Percentiles rank a stretch among this genome's conserved stretches.
These are phyloP conservation scores for Apis florea DNA, from an alignment of 1,140 invertebrate genomes.

Conservation along the genomic window DNA sequence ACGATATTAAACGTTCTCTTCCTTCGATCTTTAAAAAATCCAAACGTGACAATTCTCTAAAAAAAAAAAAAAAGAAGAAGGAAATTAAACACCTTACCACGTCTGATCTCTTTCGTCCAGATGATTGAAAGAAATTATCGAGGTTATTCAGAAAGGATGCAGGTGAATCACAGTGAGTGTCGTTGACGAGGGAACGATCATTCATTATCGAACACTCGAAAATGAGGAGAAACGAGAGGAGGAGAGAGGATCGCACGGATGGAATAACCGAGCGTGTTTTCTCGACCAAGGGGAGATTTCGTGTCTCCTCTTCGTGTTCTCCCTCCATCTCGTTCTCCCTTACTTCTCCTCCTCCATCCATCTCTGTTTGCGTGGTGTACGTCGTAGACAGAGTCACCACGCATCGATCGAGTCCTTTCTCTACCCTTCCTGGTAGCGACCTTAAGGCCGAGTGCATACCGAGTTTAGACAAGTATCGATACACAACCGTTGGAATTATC, in stretches of 20 bases:
- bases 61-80: too few relatives aligned
- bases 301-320: too few relatives aligned
- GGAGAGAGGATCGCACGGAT: not conserved
- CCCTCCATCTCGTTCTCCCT: not conserved
- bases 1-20: too few relatives aligned
- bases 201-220: constrained; percentile 17
- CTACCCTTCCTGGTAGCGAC: constrained; percentile 23
- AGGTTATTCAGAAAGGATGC: too few relatives aligned
- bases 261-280: constrained; percentile 19
- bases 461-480: constrained; percentile 7
- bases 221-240: not conserved
- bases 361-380: constrained; percentile 1
- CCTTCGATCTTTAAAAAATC: too few relatives aligned
- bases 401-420: constrained; percentile 51
- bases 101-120: too few relatives aligned
- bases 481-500: constrained; percentile 8
- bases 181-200: not conserved
- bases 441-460: constrained; percentile 1
- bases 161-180: not conserved
- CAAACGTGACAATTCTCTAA: too few relatives aligned
- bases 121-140: too few relatives aligned
- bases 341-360: not conserved
- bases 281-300: not conserved
- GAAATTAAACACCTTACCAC: too few relatives aligned
- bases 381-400: constrained; percentile 31